Percentiles rank a stretch among this genome's conserved stretches.
phyloP scores from a whole-genome alignment of 2,888 invertebrate species.

The Acrobasis suavella region DNA sequence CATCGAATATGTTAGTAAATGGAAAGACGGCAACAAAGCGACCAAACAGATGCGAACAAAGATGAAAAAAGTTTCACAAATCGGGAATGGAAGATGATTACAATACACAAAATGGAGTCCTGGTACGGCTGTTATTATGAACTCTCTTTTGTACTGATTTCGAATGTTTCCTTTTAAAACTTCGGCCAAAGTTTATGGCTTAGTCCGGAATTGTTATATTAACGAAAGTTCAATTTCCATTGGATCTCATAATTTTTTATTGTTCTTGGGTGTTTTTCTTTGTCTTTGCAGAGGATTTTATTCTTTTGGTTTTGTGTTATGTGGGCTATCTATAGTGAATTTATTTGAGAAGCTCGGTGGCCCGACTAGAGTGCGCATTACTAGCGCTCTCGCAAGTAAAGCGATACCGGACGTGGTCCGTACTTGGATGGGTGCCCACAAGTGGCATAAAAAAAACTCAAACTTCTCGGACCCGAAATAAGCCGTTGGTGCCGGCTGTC shows the following conservation, averaged over 20 bases:
- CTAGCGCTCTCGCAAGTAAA: no score
- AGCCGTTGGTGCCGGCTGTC: no score
- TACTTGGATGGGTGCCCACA: no score
- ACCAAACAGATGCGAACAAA: constrained; percentile 77
- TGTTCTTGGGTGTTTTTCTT: constrained; percentile 46
- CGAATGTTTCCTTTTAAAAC: constrained; percentile 69
- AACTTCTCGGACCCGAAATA: no score
- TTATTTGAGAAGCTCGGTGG: no score
- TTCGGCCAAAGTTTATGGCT: constrained; percentile 59
- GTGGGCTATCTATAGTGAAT: background rate
- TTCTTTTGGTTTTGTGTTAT: constrained; percentile 28
- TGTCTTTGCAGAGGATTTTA: constrained; percentile 33
- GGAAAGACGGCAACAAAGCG: constrained; percentile 61
- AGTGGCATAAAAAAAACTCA: no score
- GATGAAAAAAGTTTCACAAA: constrained; percentile 79
- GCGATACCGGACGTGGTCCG: no score
- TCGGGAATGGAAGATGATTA: constrained; percentile 77
- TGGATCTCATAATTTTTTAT: constrained; percentile 61
- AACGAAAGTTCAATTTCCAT: constrained; percentile 64
- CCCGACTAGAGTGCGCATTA: no score
- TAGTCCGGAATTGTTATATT: constrained; percentile 53
- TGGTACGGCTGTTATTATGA: constrained; percentile 66
- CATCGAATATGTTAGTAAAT: constrained; percentile 44
- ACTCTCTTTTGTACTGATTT: constrained; percentile 73
- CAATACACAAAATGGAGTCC: constrained; percentile 76